These are phyloP conservation scores for Taxidea taxus DNA, from an alignment of 2,113 vertebrate species.

Conservation along the genomic window DNA sequence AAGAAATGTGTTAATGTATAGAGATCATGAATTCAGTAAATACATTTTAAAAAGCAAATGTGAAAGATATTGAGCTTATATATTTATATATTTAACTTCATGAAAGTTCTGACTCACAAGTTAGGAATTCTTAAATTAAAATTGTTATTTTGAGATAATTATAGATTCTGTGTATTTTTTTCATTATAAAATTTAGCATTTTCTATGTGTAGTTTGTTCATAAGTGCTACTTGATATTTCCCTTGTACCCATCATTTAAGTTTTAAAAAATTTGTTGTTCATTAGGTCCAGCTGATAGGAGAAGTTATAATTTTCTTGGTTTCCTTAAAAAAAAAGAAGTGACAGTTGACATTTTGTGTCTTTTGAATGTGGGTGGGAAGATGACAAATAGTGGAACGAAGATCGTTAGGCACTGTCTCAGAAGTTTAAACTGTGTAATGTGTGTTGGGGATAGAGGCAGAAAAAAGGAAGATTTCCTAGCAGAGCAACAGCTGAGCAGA, in stretches of 20 bases:
- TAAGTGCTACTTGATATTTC: neutral
- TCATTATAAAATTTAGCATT: neutral
- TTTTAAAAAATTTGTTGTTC: neutral
- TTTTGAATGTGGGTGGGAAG: conserved; percentile 50
- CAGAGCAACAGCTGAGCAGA: neutral
- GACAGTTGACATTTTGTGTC: conserved; percentile 63
- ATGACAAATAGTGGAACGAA: conserved; percentile 47
- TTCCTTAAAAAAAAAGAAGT: conserved; percentile 50
- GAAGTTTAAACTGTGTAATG: conserved; percentile 39
- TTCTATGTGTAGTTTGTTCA: neutral
- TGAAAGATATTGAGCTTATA: conserved; percentile 2
- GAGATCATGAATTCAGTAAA: conserved; percentile 13
- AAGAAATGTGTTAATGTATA: neutral
- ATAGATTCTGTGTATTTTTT: neutral
- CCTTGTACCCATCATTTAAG: neutral
- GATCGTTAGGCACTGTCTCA: neutral
- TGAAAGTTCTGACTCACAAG: neutral
- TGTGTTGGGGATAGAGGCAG: neutral
- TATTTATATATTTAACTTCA: neutral
- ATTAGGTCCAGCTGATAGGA: conserved; percentile 20
- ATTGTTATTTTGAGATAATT: neutral
- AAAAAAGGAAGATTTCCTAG: neutral
- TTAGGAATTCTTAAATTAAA: neutral
- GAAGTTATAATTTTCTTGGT: conserved; percentile 34
- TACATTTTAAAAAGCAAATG: conserved; percentile 36